A percentile compares a stretch with the other conserved stretches of the same genome.
Evolutionary conservation across 1,140 invertebrate species (phyloP).

Genomic region (Potamilus streckersoni): DNA sequence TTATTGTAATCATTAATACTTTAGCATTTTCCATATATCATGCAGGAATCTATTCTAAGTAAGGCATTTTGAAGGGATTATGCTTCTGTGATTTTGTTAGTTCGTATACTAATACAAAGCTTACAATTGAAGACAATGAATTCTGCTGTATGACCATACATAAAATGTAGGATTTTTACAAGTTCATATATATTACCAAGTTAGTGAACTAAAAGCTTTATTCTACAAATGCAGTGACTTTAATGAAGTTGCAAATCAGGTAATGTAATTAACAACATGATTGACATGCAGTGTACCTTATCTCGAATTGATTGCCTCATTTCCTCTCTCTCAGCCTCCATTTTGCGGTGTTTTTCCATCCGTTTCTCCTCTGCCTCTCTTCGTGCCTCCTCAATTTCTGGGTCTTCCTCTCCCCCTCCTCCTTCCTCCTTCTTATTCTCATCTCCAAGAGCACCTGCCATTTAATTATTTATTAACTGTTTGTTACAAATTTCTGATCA

Average conservation of each 20-base stretch:
- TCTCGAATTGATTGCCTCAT: constrained; percentile 98
- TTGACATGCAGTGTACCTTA: constrained; percentile 77
- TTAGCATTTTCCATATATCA: too few relatives aligned
- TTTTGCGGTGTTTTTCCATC: constrained; percentile 97
- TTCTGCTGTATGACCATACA: too few relatives aligned
- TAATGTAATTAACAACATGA: neutral
- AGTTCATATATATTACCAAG: neutral
- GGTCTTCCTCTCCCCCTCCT: constrained; percentile 76
- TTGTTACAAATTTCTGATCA: too few relatives aligned
- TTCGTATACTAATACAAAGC: too few relatives aligned
- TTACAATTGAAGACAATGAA: too few relatives aligned
- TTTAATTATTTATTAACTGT: too few relatives aligned
- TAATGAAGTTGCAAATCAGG: neutral
- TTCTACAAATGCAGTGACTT: neutral
- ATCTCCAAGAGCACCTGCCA: constrained; percentile 87
- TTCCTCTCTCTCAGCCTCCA: constrained; percentile 98
- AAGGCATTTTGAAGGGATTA: too few relatives aligned
- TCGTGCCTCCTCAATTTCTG: constrained; percentile 92
- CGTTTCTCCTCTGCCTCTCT: constrained; percentile 90
- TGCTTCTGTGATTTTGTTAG: too few relatives aligned
- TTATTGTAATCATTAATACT: too few relatives aligned
- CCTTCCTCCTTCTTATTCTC: constrained; percentile 86
- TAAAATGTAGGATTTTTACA: neutral
- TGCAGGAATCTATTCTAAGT: too few relatives aligned
- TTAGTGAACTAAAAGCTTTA: neutral